Conservation (phyloP, 2,113 vertebrate species). For the Sander vitreus region DNA sequence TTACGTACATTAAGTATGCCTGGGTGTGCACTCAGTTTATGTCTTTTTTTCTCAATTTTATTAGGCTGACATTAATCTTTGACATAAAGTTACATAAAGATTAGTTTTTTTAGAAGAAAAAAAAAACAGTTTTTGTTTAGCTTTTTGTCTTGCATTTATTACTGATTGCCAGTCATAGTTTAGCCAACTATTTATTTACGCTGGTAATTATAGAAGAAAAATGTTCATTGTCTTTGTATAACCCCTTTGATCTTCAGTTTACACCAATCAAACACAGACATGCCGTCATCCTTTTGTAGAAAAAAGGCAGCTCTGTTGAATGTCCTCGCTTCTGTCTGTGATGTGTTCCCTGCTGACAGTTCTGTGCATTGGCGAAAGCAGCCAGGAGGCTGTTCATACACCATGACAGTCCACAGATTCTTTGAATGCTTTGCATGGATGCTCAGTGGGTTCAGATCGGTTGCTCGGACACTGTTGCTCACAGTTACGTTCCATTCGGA, state of each 20-base stretch:
- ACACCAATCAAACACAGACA: conserved; percentile 51
- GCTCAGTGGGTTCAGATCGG: conserved; percentile 52
- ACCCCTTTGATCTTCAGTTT: conserved; percentile 30
- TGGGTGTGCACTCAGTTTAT: not conserved
- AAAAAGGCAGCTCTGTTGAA: conserved; percentile 54
- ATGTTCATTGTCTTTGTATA: conserved; percentile 37
- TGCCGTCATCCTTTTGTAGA: conserved; percentile 48
- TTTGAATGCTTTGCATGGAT: conserved; percentile 62
- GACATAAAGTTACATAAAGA: not conserved
- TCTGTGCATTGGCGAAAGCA: conserved; percentile 58
- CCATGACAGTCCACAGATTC: conserved; percentile 72
- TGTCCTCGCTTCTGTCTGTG: conserved; percentile 42
- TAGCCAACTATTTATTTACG: conserved; percentile 24
- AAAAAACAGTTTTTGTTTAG: not conserved
- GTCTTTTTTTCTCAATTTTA: not conserved
- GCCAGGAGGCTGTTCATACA: conserved; percentile 61
- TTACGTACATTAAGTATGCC: not conserved
- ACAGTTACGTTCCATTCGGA: conserved; percentile 50
- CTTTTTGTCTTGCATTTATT: not conserved
- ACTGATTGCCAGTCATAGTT: conserved; percentile 15
- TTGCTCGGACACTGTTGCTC: conserved; percentile 65
- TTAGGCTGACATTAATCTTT: conserved; percentile 2
- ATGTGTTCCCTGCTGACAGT: conserved; percentile 69
- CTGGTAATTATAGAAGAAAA: conserved; percentile 18
- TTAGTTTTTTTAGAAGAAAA: not conserved